Base-by-base conservation (phyloP, 2,888 invertebrate genomes). In the Heliconius ethilla region DNA sequence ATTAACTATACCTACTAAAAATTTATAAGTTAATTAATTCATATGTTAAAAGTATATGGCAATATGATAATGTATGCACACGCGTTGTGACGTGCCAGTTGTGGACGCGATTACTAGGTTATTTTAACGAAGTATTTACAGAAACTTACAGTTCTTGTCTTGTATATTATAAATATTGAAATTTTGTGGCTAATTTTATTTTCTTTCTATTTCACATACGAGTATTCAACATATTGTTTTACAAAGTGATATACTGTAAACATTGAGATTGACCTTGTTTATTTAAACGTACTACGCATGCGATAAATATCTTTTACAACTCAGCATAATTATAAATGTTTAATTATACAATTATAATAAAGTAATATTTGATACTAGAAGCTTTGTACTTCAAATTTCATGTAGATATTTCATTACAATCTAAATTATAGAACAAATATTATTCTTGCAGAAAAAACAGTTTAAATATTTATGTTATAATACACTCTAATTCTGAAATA, bases 1-100 rank as follows among this genome's bases (percentile, higher is more conserved):
- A 89, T 86, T 84, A 85, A 85, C 87, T 81, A 88, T 86, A 88
- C 51, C 18, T 22, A 51, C 22, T 86, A 70, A 78, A 78, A 75
- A 75, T 62, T 51, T 40, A 62, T 73, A 25, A 62, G 75, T 75
- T 40, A 77, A 70, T 66, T 67, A 65, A 66, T 45, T n/a, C 25
- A 40, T 77, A 69, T 66, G 59, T 77, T 37, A 74, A 74, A 63
- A 33, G 25, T 74, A 74, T 62, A 27, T 40, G 13, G 45, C 25
- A 74, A 25, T 45, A 45, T 62, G 29, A 73, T 77, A 37, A 67
- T 55, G 45, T 29, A 45, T 78, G 33, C 63, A 62, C 65, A 66
- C 33, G 70, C 67, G 59, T 70, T 70, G 72, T 79, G 78, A 69
- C 70, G 75, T 33, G 69, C 29, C 22, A 5, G 29, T 65, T 51